A percentile compares a stretch with the other conserved stretches of the same genome.
These are phyloP conservation scores for Boulengeromyrus knoepffleri DNA, from an alignment of 2,113 vertebrate genomes.

Conservation along the genomic window DNA sequence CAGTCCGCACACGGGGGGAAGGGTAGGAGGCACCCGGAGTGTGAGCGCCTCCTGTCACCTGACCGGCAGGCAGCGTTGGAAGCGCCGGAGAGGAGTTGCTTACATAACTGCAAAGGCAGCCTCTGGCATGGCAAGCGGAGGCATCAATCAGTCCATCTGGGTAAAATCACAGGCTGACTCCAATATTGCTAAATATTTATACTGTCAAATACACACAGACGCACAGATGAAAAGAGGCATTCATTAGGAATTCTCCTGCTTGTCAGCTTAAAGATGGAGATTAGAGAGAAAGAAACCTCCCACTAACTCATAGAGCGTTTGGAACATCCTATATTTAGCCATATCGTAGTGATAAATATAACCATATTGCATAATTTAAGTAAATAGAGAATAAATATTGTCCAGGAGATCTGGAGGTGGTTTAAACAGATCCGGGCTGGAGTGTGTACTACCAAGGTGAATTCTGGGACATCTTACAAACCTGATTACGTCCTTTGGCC, in stretches of 20 bases:
- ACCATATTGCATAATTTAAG: conserved; percentile 88
- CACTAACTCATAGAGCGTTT: conserved; percentile 82
- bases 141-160: conserved; percentile 99
- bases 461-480: conserved; percentile 64
- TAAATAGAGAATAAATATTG: conserved; percentile 97
- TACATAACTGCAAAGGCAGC: conserved; percentile 79
- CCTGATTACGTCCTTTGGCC: neutral
- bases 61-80: neutral
- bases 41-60: neutral
- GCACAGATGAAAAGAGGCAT: conserved; percentile 98
- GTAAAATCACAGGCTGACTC: conserved; percentile 99
- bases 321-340: conserved; percentile 95
- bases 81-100: conserved; percentile 66
- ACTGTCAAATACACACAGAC: conserved; percentile 98
- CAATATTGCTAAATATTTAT: conserved; percentile 99
- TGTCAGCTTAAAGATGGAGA: conserved; percentile 98
- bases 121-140: conserved; percentile 80
- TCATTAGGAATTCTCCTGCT: conserved; percentile 98
- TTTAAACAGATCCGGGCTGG: conserved; percentile 77
- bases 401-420: conserved; percentile 78
- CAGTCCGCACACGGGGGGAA: too few relatives aligned
- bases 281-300: conserved; percentile 96
- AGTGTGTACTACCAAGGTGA: conserved; percentile 64
- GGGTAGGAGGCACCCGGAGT: neutral
- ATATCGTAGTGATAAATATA: conserved; percentile 93